These are phyloP conservation scores for Lagria hirta DNA, from an alignment of 2,888 invertebrate genomes.

Conservation along the genomic window DNA sequence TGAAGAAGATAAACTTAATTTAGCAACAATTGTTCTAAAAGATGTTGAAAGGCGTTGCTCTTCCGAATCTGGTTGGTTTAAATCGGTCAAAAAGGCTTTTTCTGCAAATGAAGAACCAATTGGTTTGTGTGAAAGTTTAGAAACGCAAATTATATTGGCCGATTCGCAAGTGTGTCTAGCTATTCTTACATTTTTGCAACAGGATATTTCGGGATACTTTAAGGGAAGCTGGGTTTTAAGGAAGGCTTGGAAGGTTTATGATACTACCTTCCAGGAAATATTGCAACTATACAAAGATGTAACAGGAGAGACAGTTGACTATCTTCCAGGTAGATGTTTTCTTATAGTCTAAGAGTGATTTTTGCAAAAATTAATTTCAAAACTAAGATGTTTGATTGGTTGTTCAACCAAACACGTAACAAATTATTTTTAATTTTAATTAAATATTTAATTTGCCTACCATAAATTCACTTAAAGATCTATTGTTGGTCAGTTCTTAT, in stretches of 20 bases:
- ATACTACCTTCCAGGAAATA: constrained; percentile 63
- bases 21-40: constrained; percentile 59
- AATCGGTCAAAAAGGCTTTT: constrained; percentile 55
- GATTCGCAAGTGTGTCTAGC: constrained; percentile 68
- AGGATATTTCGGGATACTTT: constrained; percentile 64
- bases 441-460: too few relatives aligned
- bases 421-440: too few relatives aligned
- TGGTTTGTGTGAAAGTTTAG: constrained; percentile 56
- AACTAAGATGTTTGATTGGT: too few relatives aligned
- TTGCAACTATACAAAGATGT: constrained; percentile 57
- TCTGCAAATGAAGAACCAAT: constrained; percentile 7
- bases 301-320: constrained; percentile 46
- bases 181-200: constrained; percentile 64
- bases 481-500: too few relatives aligned
- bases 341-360: too few relatives aligned
- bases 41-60: constrained; percentile 64
- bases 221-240: constrained; percentile 68
- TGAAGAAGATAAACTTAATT: constrained; percentile 65
- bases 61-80: constrained; percentile 57
- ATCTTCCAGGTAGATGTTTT: constrained; percentile 11
- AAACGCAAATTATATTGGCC: constrained; percentile 67
- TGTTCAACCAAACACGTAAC: too few relatives aligned
- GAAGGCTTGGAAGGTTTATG: constrained; percentile 71
- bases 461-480: too few relatives aligned
- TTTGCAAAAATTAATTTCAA: too few relatives aligned